Evolutionary conservation across 1,140 invertebrate species (phyloP), one percentile per base, ranked within the genome.

Genomic region (Teleogryllus occipitalis): DNA sequence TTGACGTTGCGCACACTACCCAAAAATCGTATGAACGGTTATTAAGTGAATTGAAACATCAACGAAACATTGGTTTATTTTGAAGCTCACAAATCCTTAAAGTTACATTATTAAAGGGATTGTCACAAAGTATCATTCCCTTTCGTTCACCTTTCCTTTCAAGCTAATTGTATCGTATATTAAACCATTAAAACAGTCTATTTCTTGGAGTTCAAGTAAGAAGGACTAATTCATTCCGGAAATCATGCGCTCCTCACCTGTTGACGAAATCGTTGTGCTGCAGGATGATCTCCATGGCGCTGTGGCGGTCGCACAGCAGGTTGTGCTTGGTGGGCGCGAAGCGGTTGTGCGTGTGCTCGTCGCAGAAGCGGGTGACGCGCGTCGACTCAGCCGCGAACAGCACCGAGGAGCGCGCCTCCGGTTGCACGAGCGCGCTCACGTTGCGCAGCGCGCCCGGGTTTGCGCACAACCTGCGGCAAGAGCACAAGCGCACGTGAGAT

Each of bases 241-340:
- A 5, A 39, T 5, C 27, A 2, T 7, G 74, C 21, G 7, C 14
- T 5, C 76, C 81, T 81, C 83, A 85, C 84, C 82, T 83, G 81
- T 85, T 84, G 46, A 81, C 82, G 81, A 92, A 92, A 82, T 93
- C 92, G 7, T 82, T 47, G 84, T 92, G 90, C 80, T 86, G 85
- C 21, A 86, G 83, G 79, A 93, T 91, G 54, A 93, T 88, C 80
- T 92, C 90, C 84, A 89, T 87, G 7, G 89, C 88, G 82, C 90
- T 91, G 65, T 87, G 85, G 73, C 89, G 87, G 76, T 89, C 84
- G 83, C 92, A 93, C 18, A 92, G 85, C 21, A 88, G 85, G 85
- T 93, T 93, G 54, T 93, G 92, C 83, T 91, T 91, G n/a, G 90
- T 92, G 0, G 91, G 91, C 1, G 90, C 89, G 78, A 88, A 87